Base-by-base conservation (phyloP, 2,888 invertebrate species). In the Diadegma fenestrale region DNA sequence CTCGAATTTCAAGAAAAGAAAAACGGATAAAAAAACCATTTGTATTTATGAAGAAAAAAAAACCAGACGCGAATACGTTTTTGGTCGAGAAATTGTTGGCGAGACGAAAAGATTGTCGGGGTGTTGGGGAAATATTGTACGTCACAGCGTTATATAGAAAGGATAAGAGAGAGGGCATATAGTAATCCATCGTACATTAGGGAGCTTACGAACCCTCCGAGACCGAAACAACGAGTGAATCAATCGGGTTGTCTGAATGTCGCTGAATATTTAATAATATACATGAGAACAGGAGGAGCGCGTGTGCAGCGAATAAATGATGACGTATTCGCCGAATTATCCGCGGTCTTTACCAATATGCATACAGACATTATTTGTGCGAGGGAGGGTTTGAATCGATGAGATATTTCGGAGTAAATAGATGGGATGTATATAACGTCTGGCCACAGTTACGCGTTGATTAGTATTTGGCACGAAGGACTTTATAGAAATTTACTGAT, bases 251-350 rank as follows among this genome's bases (percentile, higher is more conserved):
- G 63, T 45, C 37, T 45, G 68, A 45, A 68, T 68, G 78, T 85
- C 61, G 69, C 75, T 85, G 75, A 85, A 85, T 85, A 82, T 85
- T 85, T 82, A 69, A 85, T 78, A 75, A 85, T 71, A 71, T 71
- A 10, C 51, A 33, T n/a, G 58, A 48, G 10, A 51, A 22, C 22
- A 22, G 54, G 17, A 43, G 33, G 22, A 76, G 68, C 68, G 68
- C 68, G 66, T 72, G 64, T 71, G 75, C 58, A 71, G 63, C 22
- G 80, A 66, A 84, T 84, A 76, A 84, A 76, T 80, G 80, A 84
- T 76, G 37, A 33, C 48, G 66, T 64, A 58, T 83, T 73, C 61
- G 41, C 63, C 63, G 79, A 75, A 79, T 79, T 81, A 41, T 45
- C 69, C 0, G 54, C 12, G 22, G 22, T 10, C 30, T 63, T 41